phyloP scores from a whole-genome alignment of 2,113 vertebrate species.

The Paradisaea rubra region DNA sequence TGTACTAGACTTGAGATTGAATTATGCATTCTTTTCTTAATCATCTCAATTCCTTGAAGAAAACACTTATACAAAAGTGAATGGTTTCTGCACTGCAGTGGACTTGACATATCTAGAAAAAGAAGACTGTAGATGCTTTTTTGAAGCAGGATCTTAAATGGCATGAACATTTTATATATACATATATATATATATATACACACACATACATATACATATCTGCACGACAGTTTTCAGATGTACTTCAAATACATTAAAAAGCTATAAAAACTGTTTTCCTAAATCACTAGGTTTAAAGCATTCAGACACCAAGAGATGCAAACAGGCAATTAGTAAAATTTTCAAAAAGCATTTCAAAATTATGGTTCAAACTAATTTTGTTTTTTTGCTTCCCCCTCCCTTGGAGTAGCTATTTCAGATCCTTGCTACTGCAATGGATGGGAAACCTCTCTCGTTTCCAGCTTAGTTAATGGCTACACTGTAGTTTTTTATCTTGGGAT shows the following conservation, averaged over 20 bases:
- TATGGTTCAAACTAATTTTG: background rate
- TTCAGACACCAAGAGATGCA: background rate
- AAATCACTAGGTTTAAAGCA: background rate
- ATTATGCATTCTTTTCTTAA: conserved; percentile 25
- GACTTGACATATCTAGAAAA: background rate
- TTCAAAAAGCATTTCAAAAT: background rate
- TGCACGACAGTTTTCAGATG: background rate
- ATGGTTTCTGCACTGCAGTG: background rate
- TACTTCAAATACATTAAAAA: background rate
- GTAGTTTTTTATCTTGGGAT: background rate
- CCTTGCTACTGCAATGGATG: background rate
- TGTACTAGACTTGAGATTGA: background rate
- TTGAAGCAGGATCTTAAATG: background rate
- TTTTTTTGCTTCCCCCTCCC: background rate
- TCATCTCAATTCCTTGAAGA: conserved; percentile 23
- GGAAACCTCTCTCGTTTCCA: background rate
- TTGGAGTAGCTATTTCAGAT: background rate
- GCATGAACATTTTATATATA: background rate
- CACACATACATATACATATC: background rate
- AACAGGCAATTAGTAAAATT: background rate
- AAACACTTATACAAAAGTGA: background rate
- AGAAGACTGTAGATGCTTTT: background rate
- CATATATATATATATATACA: background rate
- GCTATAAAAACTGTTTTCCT: background rate
- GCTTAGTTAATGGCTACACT: background rate